A percentile compares a stretch with the other conserved stretches of the same genome.
Evolutionary conservation across 1,140 invertebrate species (phyloP).

Genomic region (Drosophila ironensis): DNA sequence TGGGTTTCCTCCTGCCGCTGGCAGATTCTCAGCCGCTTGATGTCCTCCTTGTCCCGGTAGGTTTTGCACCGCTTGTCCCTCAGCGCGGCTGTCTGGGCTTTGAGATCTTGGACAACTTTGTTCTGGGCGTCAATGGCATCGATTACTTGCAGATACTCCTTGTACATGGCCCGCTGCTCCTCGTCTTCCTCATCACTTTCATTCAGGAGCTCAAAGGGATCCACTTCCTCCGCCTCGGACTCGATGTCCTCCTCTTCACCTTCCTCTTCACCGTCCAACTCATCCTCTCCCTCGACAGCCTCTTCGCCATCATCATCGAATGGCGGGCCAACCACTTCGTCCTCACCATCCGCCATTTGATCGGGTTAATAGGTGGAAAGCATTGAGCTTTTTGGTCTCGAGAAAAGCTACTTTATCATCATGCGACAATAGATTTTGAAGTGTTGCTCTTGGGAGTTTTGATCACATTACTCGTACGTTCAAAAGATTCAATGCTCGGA

Average conservation of each 20-base stretch:
- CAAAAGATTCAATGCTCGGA: too few relatives aligned
- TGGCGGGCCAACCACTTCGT: too few relatives aligned
- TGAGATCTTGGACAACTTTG: constrained; percentile 26
- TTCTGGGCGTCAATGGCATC: constrained; percentile 57
- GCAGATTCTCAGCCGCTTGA: constrained; percentile 16
- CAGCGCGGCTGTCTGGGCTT: background rate
- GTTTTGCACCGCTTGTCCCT: constrained; percentile 19
- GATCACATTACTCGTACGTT: too few relatives aligned
- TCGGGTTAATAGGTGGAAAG: background rate
- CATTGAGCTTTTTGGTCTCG: too few relatives aligned
- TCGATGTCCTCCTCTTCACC: background rate
- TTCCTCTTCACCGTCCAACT: background rate
- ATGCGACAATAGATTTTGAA: background rate
- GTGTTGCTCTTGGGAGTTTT: too few relatives aligned
- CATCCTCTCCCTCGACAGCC: background rate
- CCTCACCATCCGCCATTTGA: constrained; percentile 22
- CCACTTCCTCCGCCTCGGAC: background rate
- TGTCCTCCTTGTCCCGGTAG: constrained; percentile 9
- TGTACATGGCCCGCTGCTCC: constrained; percentile 36
- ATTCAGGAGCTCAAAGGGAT: constrained; percentile 45
- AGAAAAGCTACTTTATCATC: too few relatives aligned
- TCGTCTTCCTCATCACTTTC: constrained; percentile 37
- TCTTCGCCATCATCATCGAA: background rate
- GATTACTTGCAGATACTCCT: constrained; percentile 43
- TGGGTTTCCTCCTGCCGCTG: constrained; percentile 39